Base-by-base conservation (phyloP, 2,797 vertebrate genomes). In the Cyclopterus lumpus region DNA sequence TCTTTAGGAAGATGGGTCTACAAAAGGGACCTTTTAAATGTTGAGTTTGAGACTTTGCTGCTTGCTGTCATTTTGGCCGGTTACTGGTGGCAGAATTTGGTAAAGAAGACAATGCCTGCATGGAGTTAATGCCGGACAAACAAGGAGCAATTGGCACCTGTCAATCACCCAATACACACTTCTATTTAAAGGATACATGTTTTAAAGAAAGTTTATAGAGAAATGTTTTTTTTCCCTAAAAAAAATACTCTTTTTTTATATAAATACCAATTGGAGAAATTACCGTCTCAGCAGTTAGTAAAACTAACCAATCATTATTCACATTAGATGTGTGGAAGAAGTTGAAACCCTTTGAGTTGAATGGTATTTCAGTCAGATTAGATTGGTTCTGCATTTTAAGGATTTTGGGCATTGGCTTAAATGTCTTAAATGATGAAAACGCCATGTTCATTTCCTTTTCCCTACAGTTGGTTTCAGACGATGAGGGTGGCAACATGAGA, bases 401-500 rank as follows among this genome's bases (percentile, higher is more conserved):
- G 4, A 4, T 46, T 42, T 14, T 38, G 11, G n/a, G 12, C 9
- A n/a, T 40, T 38, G 6, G 1, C 10, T 51, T 12, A 6, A 51
- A 12, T 22, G 22, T 24, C 49, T 51, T 24, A 6, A 15, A 26
- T 53, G 49, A 24, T 53, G 1, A 6, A 26, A 18, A 22, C 18
- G 18, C 2, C 12, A 44, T 10, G 32, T 57, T n/a, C n/a, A 36
- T 16, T 48, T 71, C 6, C 2, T 51, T 57, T 62, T n/a, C 20
- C 40, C 3, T 46, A 6, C 70, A 95, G 94, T 67, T 94, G 67
- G 89, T 83, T 11, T 91, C 91, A 54, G 65, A 77, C 15, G 89
- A 88, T 51, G 93, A 93, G 24, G 80, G 68, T 8, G 79, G 87
- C 6, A 89, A 91, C 81, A 94, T 95, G 94, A 88, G 64, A 74